Evolutionary conservation across 2,113 vertebrate genomes (phyloP), one percentile per base, ranked within the genome.

Genomic region (Corydoras sp.): DNA sequence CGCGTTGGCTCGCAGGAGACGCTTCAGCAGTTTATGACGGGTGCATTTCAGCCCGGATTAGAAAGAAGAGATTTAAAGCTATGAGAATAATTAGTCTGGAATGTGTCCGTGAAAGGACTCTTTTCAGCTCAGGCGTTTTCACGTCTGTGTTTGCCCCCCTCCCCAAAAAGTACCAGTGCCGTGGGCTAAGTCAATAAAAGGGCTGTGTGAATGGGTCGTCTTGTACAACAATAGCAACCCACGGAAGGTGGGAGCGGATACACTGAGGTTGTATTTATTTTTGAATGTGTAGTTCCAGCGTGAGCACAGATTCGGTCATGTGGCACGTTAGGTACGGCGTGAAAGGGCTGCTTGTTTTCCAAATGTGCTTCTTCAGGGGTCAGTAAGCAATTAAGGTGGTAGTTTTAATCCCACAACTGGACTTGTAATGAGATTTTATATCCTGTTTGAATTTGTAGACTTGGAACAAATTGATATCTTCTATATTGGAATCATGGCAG

Each of bases 221-320:
- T 32, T 50, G 58, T 61, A 72, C 82, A 89, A 86, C 86, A 89
- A 79, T 85, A 68, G 85, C 77, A 68, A 75, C 69, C 71, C 58
- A 69, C 58, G 77, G 68, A 71, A 76, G 54, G 76, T 85, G 85
- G 87, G 86, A 85, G 85, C 73, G 77, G 78, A 78, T 24, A 24
- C 2, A 24, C 83, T 86, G 35, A 43, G 35, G 4, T 43, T 43
- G 35, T 43, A 43, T 85, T 69, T 86, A 87, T 79, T 88, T 78
- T 71, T 61, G 68, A 29, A 60, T 71, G 62, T 48, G 48, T 18
- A 9, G 56, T 62, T 3, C 58, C 64, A 6, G 30, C 9, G 10
- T 30, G n/a, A 13, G 14, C 58, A 65, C 69, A 69, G 68, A 56
- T 75, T 55, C 56, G 5, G 12, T 3, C 15, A 48, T 62, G 9